Conservation (phyloP, 1,140 invertebrate genomes). For the Sitodiplosis mosellana region DNA sequence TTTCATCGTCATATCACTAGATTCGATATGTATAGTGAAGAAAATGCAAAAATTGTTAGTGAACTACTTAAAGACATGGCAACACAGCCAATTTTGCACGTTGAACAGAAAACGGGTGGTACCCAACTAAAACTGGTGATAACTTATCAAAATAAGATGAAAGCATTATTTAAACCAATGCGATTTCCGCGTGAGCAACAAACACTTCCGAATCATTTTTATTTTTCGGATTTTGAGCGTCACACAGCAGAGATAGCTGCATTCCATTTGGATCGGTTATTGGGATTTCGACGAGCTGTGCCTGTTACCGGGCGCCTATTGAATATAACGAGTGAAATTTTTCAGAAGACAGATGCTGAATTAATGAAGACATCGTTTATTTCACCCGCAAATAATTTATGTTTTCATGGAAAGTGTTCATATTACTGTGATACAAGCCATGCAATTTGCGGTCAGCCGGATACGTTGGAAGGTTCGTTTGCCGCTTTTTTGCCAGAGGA, state of each 20-base stretch:
- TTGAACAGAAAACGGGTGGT: background rate
- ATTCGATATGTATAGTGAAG: conserved; percentile 1
- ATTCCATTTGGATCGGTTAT: conserved; percentile 65
- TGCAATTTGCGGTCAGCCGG: background rate
- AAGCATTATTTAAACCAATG: background rate
- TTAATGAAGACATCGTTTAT: background rate
- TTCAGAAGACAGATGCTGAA: background rate
- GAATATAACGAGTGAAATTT: background rate
- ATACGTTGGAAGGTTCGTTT: background rate
- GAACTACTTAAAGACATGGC: background rate
- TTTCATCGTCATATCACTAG: background rate
- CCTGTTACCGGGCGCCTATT: background rate
- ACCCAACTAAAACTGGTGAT: background rate
- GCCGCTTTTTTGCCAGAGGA: background rate
- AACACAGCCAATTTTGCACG: background rate
- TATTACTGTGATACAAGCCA: background rate
- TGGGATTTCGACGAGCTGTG: conserved; percentile 1
- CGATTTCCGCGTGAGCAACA: background rate
- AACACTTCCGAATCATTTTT: background rate
- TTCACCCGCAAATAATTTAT: background rate
- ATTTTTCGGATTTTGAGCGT: background rate
- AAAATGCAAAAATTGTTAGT: background rate
- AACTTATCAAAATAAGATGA: background rate
- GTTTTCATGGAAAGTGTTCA: background rate
- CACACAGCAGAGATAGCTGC: conserved; percentile 48